Evolutionary conservation across 2,113 vertebrate species (phyloP), one percentile per base, ranked within the genome.

Genomic region (Vidua chalybeata): DNA sequence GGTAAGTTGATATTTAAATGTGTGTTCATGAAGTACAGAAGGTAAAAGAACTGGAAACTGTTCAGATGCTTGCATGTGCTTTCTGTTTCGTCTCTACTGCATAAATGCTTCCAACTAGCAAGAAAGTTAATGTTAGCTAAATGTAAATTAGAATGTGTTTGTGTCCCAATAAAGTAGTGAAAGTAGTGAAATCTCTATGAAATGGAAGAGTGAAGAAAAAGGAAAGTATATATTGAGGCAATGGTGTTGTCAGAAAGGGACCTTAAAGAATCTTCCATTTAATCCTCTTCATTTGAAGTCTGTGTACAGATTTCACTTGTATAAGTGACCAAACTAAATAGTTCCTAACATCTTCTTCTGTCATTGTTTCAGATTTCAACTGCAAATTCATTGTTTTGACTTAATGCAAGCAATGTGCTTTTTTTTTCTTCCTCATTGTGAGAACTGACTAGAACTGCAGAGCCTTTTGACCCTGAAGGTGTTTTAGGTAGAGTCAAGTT

Each of bases 391-490:
- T 80, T 27, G 22, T 28, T 19, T 58, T 89, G 71, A 58, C 52
- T 88, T 83, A 37, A 77, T 72, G 11, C 23, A 63, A 89, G 43
- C 21, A 43, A 39, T 31, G 10, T 77, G 24, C 4, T 52, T 81
- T 74, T 82, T 77, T 82, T 72, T 80, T 27, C 55, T 91, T 87
- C 43, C 52, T 79, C 10, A 2, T 72, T 87, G 31, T 87, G 99
- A 98, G 96, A 97, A 91, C 63, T 98, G 83, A 98, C 98, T 97
- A 96, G 54, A 49, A 98, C 97, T 35, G 96, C 97, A 39, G 94
- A 97, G 75, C 98, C 98, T 84, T 98, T 98, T 91, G 98, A 99
- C 97, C 98, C 97, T 86, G 98, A 98, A 96, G 97, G 98, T 54
- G 33, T 98, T 94, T 97, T 98, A 84, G 94, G 97, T 52, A 98